Evolutionary conservation across 2,797 vertebrate species (phyloP).

Genomic region (Sebastes paucispinis): DNA sequence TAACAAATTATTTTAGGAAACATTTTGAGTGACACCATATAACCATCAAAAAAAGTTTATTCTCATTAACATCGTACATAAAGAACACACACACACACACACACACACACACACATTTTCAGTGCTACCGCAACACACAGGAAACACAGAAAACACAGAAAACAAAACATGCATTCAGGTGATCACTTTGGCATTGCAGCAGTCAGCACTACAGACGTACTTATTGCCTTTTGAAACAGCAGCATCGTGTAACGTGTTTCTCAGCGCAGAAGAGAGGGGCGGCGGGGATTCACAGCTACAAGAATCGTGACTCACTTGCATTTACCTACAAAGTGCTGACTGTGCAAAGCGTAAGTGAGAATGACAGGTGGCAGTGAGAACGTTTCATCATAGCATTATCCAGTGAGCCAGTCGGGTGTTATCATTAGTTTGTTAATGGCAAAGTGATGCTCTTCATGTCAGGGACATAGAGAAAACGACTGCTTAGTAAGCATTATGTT

Average conservation of each 20-base stretch:
- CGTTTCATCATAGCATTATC: constrained; percentile 79
- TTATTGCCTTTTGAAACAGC: constrained; percentile 31
- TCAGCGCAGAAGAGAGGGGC: constrained; percentile 19
- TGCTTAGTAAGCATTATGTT: constrained; percentile 66
- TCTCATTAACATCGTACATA: constrained; percentile 17
- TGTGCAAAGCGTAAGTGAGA: constrained; percentile 78
- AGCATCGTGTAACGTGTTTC: constrained; percentile 18
- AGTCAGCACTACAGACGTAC: constrained; percentile 75
- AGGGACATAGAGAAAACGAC: constrained; percentile 62
- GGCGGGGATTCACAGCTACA: constrained; percentile 32
- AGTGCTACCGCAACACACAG: constrained; percentile 49
- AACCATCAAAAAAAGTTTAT: constrained; percentile 26
- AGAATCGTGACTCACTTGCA: constrained; percentile 58
- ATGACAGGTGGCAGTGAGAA: constrained; percentile 77
- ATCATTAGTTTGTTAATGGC: constrained; percentile 85
- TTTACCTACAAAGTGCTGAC: constrained; percentile 80
- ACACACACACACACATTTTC: constrained; percentile 28
- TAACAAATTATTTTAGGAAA: constrained; percentile 10
- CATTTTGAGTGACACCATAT: constrained; percentile 4
- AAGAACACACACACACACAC: constrained; percentile 23
- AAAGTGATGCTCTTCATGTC: constrained; percentile 76
- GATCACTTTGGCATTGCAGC: constrained; percentile 73
- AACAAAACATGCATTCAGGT: constrained; percentile 75
- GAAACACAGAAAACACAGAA: constrained; percentile 38
- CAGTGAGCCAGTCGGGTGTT: constrained; percentile 78